Evolutionary conservation across 2,888 invertebrate genomes (phyloP).

Genomic region (Caenorhabditis virilis): DNA sequence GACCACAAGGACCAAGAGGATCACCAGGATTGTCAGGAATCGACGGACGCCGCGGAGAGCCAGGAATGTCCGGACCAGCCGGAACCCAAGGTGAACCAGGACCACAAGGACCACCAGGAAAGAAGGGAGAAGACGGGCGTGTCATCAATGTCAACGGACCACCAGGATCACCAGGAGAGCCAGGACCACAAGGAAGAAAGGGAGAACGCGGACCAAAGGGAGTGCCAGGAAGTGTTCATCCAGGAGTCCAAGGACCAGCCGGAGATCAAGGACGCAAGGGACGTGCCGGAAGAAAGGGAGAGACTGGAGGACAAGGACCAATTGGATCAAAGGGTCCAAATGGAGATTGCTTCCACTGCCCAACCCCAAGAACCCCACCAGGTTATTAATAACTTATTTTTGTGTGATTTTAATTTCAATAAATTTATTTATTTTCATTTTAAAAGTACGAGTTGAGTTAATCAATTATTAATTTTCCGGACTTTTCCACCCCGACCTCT

Average conservation of each 20-base stretch:
- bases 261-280: conserved; percentile 52
- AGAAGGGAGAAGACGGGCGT: conserved; percentile 49
- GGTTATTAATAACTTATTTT: conserved; percentile 41
- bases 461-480: too few relatives aligned
- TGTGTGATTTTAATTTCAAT: not conserved
- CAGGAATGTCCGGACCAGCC: conserved; percentile 63
- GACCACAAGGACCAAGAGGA: conserved; percentile 61
- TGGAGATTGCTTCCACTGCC: conserved; percentile 60
- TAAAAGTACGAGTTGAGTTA: too few relatives aligned
- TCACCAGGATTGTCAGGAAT: conserved; percentile 53
- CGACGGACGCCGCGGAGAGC: conserved; percentile 60
- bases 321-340: conserved; percentile 46
- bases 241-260: conserved; percentile 48
- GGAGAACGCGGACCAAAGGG: conserved; percentile 56
- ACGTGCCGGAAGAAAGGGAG: conserved; percentile 50
- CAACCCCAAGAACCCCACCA: conserved; percentile 55
- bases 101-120: conserved; percentile 45
- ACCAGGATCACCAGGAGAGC: conserved; percentile 42
- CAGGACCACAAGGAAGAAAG: conserved; percentile 47
- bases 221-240: conserved; percentile 46
- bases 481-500: too few relatives aligned
- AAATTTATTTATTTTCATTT: conserved; percentile 3
- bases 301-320: conserved; percentile 51
- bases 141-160: conserved; percentile 46
- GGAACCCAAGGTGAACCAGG: conserved; percentile 54